These are phyloP conservation scores for Cisticola juncidis DNA, from an alignment of 2,113 vertebrate species.

Conservation along the genomic window DNA sequence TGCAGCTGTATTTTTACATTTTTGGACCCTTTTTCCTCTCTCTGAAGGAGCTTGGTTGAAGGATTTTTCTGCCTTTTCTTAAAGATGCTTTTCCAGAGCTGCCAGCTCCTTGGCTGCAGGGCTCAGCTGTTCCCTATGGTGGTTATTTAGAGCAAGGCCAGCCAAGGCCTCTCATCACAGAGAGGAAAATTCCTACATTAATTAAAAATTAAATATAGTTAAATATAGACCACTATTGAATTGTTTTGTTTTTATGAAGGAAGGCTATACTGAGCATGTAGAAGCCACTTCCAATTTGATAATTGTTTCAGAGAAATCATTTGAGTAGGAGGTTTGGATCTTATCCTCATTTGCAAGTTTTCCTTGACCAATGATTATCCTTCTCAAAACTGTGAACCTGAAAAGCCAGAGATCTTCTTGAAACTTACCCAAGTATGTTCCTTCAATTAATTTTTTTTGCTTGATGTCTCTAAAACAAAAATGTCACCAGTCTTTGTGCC, in stretches of 20 bases:
- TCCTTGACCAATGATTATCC: background rate
- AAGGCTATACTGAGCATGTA: background rate
- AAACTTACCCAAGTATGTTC: background rate
- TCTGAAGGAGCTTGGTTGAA: background rate
- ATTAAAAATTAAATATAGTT: background rate
- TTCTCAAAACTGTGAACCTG: background rate
- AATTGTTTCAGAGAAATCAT: background rate
- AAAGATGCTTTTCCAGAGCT: background rate
- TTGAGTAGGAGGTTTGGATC: background rate
- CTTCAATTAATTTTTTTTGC: background rate
- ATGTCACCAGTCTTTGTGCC: background rate
- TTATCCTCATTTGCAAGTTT: background rate
- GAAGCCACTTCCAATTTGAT: background rate
- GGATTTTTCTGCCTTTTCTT: background rate
- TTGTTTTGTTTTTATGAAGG: background rate
- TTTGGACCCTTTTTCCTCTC: background rate
- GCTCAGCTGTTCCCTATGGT: fast-evolving
- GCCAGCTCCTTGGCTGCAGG: too few species aligned
- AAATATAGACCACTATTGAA: background rate
- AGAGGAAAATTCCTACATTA: background rate
- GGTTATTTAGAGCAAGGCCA: fast-evolving
- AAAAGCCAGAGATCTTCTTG: background rate
- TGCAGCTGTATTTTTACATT: background rate
- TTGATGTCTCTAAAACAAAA: background rate
- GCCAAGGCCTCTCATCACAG: background rate